Percentiles rank a stretch among this genome's conserved stretches.
These are phyloP conservation scores for Setipinna tenuifilis DNA, from an alignment of 2,797 vertebrate genomes.

Conservation along the genomic window DNA sequence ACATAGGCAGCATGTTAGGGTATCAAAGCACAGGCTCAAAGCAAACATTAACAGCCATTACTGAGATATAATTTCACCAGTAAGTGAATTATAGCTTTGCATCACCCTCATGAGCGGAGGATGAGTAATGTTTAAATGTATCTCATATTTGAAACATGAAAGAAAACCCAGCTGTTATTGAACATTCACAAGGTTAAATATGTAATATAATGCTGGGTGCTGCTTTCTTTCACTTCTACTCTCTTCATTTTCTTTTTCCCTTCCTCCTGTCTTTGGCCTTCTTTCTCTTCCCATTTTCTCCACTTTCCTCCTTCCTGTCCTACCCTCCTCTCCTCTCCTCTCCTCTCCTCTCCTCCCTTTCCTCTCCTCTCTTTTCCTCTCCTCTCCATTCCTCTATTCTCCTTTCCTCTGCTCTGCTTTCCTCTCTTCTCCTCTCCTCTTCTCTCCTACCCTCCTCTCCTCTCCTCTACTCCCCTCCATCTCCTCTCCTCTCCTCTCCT, in stretches of 20 bases:
- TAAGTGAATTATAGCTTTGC: conserved; percentile 1
- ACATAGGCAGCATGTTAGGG: background rate
- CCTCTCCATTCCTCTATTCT: too few species aligned
- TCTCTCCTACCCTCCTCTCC: too few species aligned
- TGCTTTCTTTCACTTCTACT: background rate
- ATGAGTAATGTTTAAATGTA: background rate
- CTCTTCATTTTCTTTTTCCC: background rate
- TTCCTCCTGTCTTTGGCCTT: background rate
- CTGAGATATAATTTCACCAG: background rate
- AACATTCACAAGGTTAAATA: background rate
- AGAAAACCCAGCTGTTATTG: background rate
- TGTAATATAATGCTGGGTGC: background rate
- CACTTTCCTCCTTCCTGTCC: background rate
- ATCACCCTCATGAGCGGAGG: background rate
- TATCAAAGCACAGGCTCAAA: background rate
- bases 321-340: too few species aligned
- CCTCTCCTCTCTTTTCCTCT: too few species aligned
- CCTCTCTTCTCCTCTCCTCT: too few species aligned
- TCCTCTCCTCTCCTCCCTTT: too few species aligned
- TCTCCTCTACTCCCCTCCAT: too few species aligned
- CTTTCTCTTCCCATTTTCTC: background rate
- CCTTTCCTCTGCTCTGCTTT: too few species aligned
- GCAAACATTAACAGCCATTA: conserved; percentile 10
- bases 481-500: too few species aligned
- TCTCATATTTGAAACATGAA: background rate